Evolutionary conservation across 2,113 vertebrate species (phyloP).

Genomic region (Chamaea fasciata): DNA sequence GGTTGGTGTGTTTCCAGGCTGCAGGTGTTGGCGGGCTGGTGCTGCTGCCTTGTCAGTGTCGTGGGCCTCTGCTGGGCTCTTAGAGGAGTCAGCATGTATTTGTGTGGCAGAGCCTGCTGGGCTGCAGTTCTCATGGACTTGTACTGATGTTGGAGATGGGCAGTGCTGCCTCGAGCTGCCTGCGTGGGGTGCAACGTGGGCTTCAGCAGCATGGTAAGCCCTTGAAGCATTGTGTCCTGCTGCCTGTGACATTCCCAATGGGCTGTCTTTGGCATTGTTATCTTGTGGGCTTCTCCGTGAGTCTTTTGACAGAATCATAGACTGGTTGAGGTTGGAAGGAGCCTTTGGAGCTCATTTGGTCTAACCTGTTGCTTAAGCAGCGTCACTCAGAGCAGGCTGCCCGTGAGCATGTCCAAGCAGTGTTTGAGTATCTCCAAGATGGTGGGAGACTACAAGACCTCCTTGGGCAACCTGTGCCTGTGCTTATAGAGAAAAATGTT

Average conservation of each 20-base stretch:
- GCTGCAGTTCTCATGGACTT: neutral
- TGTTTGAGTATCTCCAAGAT: neutral
- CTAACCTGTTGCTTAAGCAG: neutral
- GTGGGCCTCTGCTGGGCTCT: neutral
- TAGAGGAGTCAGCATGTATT: fast-evolving
- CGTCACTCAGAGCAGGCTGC: neutral
- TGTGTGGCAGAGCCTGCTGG: neutral
- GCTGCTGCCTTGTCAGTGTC: fast-evolving
- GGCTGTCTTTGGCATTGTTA: neutral
- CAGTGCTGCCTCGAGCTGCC: neutral
- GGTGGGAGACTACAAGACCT: neutral
- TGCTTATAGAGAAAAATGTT: neutral
- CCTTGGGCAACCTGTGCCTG: neutral
- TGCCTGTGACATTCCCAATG: neutral
- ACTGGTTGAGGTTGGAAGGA: neutral
- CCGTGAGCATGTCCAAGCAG: neutral
- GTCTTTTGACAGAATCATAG: neutral
- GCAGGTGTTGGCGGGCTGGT: neutral
- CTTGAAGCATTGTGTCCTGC: neutral
- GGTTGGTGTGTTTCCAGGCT: neutral
- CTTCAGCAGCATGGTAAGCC: neutral
- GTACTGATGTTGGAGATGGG: neutral
- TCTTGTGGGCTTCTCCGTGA: neutral
- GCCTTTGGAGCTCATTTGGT: neutral
- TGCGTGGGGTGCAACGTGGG: fast-evolving